Evolutionary conservation across 1,140 invertebrate genomes (phyloP), one percentile per base, ranked within the genome.

Genomic region (Platorchestia sp.): DNA sequence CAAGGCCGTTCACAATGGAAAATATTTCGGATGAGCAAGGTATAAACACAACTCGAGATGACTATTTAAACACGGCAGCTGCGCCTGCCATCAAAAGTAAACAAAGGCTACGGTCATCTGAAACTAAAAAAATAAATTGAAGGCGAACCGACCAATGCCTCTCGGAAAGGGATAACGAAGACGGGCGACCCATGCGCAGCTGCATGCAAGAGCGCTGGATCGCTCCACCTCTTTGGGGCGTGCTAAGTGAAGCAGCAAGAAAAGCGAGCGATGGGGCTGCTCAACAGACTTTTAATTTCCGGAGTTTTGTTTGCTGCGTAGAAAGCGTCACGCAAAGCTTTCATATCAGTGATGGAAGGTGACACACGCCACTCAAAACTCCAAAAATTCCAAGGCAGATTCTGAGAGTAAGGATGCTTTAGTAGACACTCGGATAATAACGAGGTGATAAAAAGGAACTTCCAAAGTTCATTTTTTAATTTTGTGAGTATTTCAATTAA

Each of bases 261-360:
- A 93, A 44, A 44, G 44, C 91, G 91, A 93, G 91, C 43, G 91
- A 93, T 93, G 91, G 87, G 45, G 91, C 91, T 93, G 91, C 91
- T 93, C 91, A 93, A 45, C 45, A 93, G 91, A 93, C 91, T 93
- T 93, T 93, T 93, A 93, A 93, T 93, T 93, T 93, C 91, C 91
- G 91, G 91, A 45, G 91, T 45, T 93, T 93, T 93, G 87, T 89
- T 89, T 89, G 87, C 87, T 89, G 27, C 87, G 87, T 42, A 89
- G 87, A 89, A 89, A 89, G 87, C 87, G 22, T 44, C 87, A 89
- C 87, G 87, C n/a, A 41, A 89, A 89, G 87, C n/a, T 44, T 89
- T 89, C 87, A 89, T 89, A 44, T 89, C n/a, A 41, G 87, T 41
- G 87, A 89, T 16, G 43, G 41, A 41, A 89, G 36, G 41, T 41